Conservation (phyloP, 2,888 invertebrate species). For the Euplagia quadripunctaria region DNA sequence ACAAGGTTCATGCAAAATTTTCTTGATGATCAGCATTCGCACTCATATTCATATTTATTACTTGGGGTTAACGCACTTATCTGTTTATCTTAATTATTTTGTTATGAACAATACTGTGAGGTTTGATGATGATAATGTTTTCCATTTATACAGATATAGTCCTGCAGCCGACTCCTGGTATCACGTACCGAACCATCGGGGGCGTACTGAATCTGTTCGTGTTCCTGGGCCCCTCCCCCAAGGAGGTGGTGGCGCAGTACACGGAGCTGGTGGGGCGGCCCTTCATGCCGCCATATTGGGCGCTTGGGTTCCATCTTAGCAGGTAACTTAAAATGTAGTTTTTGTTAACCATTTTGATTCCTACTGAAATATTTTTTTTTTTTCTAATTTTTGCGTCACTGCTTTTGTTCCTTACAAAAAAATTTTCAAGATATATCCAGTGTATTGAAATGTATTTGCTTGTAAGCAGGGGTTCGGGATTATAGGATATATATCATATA, state of each 20-base stretch:
- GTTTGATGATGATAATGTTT: neutral
- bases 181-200: slow-evolving; percentile 94
- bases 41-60: too few relatives aligned
- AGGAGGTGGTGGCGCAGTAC: slow-evolving; percentile 90
- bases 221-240: slow-evolving; percentile 92
- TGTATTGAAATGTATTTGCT: too few relatives aligned
- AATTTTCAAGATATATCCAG: too few relatives aligned
- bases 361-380: too few relatives aligned
- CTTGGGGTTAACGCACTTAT: too few relatives aligned
- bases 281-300: slow-evolving; percentile 95
- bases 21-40: too few relatives aligned
- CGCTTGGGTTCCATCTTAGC: slow-evolving; percentile 95
- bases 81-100: neutral
- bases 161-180: slow-evolving; percentile 92
- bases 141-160: slow-evolving; percentile 89
- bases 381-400: too few relatives aligned
- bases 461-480: too few relatives aligned
- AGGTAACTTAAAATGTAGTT: slow-evolving; percentile 73
- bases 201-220: slow-evolving; percentile 94
- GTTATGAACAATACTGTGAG: neutral
- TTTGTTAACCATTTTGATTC: too few relatives aligned
- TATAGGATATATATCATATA: too few relatives aligned
- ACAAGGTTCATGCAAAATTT: too few relatives aligned
- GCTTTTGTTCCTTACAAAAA: too few relatives aligned
- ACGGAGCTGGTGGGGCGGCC: slow-evolving; percentile 91